phyloP scores from a whole-genome alignment of 2,888 invertebrate genomes.

The Serrognathus titanus region DNA sequence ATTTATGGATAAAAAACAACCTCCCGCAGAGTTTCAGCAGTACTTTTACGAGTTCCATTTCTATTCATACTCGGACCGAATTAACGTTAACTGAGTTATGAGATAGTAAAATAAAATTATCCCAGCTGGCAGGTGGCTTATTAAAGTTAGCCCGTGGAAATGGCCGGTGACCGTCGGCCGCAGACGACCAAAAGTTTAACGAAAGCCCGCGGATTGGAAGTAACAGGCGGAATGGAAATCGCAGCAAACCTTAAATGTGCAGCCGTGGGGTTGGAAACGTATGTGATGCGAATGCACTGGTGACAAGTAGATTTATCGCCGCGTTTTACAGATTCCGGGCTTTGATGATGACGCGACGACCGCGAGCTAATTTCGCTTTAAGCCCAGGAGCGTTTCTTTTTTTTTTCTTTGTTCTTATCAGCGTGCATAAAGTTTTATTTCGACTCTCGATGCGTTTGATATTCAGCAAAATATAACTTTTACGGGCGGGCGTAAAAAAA shows the following conservation, averaged over 20 bases:
- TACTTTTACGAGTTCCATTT: background rate
- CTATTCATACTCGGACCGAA: background rate
- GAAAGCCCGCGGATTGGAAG: background rate
- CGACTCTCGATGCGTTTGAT: no score
- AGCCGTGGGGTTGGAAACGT: background rate
- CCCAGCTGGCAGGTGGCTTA: constrained; percentile 1
- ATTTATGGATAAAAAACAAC: no score
- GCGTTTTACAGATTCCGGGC: background rate
- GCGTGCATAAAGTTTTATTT: no score
- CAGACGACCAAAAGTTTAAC: background rate
- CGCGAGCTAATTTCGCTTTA: constrained; percentile 1
- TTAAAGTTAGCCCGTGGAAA: background rate
- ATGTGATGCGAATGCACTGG: background rate
- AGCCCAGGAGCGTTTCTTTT: background rate
- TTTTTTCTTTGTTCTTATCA: no score
- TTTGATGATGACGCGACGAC: background rate
- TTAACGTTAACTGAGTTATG: background rate
- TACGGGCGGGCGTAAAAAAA: no score
- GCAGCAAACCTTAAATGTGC: background rate
- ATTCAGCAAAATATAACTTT: no score
- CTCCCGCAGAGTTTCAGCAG: no score
- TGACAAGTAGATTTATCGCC: constrained; percentile 1
- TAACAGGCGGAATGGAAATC: background rate
- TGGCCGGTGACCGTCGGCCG: background rate
- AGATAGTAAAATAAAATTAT: constrained; percentile 1